Conservation (phyloP, 1,140 invertebrate species). For the Acyrthosiphon pisum region DNA sequence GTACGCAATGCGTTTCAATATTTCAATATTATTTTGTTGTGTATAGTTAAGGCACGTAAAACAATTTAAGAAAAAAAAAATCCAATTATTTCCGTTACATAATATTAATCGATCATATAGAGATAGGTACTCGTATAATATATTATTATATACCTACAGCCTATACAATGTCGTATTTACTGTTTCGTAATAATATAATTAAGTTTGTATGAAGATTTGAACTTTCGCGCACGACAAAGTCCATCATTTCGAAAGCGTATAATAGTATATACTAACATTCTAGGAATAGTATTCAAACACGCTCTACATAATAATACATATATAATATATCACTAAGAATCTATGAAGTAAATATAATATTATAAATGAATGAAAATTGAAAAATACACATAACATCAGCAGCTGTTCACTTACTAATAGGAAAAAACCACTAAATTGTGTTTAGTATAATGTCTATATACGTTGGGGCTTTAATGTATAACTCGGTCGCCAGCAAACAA, state of each 20-base stretch:
- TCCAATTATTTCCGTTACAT: neutral
- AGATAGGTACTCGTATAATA: neutral
- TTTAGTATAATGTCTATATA: neutral
- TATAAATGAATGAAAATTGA: neutral
- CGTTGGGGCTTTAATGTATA: neutral
- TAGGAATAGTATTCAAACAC: neutral
- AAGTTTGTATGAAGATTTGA: neutral
- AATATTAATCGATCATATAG: neutral
- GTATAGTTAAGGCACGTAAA: constrained; percentile 53
- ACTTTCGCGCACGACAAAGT: neutral
- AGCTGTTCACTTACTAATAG: neutral
- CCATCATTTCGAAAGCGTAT: neutral
- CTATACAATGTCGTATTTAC: neutral
- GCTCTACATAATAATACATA: neutral
- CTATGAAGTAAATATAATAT: neutral
- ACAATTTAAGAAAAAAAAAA: constrained; percentile 53
- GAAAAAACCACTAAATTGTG: neutral
- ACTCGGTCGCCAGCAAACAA: neutral
- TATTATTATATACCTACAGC: neutral
- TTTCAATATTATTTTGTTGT: neutral
- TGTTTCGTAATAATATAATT: neutral
- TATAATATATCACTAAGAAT: constrained; percentile 9
- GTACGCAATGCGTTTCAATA: neutral
- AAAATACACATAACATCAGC: neutral
- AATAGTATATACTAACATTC: neutral